Evolutionary conservation across 2,888 invertebrate species (phyloP).

Genomic region (Eucriotettix oculatus): DNA sequence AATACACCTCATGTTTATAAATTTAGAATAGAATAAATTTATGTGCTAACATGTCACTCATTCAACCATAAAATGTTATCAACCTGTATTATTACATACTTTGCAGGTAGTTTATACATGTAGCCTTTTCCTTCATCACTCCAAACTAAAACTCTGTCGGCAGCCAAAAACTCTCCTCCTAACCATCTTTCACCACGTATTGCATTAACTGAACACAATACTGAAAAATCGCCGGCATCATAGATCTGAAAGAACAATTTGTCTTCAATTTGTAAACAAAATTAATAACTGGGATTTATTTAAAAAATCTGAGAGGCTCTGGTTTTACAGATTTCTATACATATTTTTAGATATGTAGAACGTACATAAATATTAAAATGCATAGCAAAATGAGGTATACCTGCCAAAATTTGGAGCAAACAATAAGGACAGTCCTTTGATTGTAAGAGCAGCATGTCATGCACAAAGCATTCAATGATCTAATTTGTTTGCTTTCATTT

Average conservation of each 20-base stretch:
- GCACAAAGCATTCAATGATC: conserved; percentile 82
- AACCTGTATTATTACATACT: conserved; percentile 42
- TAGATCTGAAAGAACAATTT: conserved; percentile 35
- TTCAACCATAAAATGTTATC: too few relatives aligned
- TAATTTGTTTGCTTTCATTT: conserved; percentile 92
- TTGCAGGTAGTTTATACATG: conserved; percentile 86
- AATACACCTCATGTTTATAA: too few relatives aligned
- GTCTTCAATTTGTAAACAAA: background rate
- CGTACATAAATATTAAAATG: too few relatives aligned
- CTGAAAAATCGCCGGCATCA: conserved; percentile 85
- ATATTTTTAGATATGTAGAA: too few relatives aligned
- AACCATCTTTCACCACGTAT: conserved; percentile 83
- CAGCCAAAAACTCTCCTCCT: conserved; percentile 85
- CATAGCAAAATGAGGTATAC: conserved; percentile 1
- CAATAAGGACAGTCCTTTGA: conserved; percentile 89
- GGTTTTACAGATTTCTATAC: too few relatives aligned
- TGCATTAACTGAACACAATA: conserved; percentile 82
- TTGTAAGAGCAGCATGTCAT: conserved; percentile 90
- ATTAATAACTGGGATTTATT: too few relatives aligned
- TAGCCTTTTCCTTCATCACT: conserved; percentile 93
- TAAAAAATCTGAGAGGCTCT: too few relatives aligned
- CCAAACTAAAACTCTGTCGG: conserved; percentile 87
- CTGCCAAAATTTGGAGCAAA: conserved; percentile 95
- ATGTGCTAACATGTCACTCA: too few relatives aligned
- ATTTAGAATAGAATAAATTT: too few relatives aligned